Evolutionary conservation across 2,888 invertebrate species (phyloP).

Genomic region (Odontocolon sp.): DNA sequence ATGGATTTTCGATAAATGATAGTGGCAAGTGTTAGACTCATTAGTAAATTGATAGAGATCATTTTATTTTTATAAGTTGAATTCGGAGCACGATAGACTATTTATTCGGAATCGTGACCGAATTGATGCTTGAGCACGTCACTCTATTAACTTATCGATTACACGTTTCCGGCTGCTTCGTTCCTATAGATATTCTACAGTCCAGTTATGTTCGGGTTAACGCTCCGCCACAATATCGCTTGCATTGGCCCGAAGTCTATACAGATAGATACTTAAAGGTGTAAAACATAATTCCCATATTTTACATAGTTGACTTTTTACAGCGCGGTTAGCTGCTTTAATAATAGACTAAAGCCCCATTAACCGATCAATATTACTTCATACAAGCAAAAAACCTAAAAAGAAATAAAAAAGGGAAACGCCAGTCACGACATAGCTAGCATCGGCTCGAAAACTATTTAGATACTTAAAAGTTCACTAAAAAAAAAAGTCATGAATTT

Average conservation of each 20-base stretch:
- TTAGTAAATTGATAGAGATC: not conserved
- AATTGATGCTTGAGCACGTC: constrained; percentile 63
- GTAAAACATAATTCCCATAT: not conserved
- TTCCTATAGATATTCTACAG: not conserved
- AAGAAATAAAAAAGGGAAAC: too few species aligned
- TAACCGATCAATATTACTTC: too few species aligned
- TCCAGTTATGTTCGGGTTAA: constrained; percentile 27
- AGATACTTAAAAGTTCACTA: too few species aligned
- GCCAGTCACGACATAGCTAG: too few species aligned
- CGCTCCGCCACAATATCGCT: constrained; percentile 11
- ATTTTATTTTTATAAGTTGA: not conserved
- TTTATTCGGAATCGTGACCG: constrained; percentile 13
- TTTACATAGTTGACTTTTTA: too few species aligned
- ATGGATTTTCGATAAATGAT: constrained; percentile 6
- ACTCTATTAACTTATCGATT: constrained; percentile 70
- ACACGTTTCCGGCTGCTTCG: constrained; percentile 55
- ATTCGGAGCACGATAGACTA: not conserved
- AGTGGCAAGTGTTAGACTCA: constrained; percentile 13
- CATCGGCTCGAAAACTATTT: too few species aligned
- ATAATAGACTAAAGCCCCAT: too few species aligned
- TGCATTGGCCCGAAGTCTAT: not conserved
- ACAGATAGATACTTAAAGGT: not conserved
- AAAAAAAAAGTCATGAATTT: too few species aligned
- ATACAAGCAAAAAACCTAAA: too few species aligned
- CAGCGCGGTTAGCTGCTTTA: too few species aligned